These are phyloP conservation scores for Dipodomys stephensi DNA, from an alignment of 2,113 vertebrate species.

Conservation along the genomic window DNA sequence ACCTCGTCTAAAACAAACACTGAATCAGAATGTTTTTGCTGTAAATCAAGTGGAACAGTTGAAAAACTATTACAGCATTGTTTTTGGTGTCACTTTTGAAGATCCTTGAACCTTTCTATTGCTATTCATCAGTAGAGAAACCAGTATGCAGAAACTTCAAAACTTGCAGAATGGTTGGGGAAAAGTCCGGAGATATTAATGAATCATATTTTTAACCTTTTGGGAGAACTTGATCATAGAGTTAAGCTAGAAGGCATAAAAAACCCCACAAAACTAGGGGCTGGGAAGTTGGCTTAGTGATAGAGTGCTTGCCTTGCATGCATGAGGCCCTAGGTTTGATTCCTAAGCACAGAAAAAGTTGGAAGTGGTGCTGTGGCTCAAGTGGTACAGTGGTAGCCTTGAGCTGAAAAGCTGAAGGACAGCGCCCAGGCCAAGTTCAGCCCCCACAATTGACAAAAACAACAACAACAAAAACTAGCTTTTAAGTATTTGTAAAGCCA, in stretches of 20 bases:
- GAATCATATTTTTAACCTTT: constrained; percentile 21
- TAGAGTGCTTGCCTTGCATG: too few relatives aligned
- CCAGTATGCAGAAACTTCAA: not conserved
- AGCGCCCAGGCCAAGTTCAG: too few relatives aligned
- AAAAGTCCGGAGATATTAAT: constrained; percentile 33
- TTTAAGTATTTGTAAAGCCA: not conserved
- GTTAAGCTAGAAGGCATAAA: too few relatives aligned
- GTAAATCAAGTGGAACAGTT: constrained; percentile 48
- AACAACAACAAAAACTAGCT: not conserved
- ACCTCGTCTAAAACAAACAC: constrained; percentile 2
- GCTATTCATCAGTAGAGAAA: not conserved
- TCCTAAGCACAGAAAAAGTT: too few relatives aligned
- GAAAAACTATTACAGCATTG: not conserved
- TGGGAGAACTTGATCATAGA: constrained; percentile 38
- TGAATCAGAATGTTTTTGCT: constrained; percentile 42
- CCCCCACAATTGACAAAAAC: too few relatives aligned
- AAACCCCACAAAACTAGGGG: too few relatives aligned
- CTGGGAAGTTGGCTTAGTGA: too few relatives aligned
- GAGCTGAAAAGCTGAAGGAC: too few relatives aligned
- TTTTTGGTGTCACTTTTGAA: constrained; percentile 47
- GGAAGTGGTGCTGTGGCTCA: too few relatives aligned
- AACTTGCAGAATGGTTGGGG: not conserved
- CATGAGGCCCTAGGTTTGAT: too few relatives aligned
- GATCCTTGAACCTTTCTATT: constrained; percentile 39
- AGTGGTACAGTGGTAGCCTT: too few relatives aligned